Conservation (phyloP, 2,888 invertebrate species). For the Anagyrus pseudococci region DNA sequence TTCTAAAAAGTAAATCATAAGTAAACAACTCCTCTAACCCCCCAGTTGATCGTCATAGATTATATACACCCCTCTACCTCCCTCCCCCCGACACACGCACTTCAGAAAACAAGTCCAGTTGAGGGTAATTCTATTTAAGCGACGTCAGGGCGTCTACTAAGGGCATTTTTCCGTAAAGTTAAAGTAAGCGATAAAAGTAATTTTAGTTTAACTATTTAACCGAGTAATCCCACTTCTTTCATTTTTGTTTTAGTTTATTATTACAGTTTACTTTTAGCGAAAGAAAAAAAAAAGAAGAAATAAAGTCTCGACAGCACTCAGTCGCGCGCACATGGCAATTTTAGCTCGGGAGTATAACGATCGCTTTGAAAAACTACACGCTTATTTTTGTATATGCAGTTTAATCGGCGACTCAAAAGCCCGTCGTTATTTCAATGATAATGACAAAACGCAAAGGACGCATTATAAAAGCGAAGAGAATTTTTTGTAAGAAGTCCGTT, state of each 20-base stretch:
- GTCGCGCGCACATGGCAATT: too few species aligned
- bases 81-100: slow-evolving; percentile 27
- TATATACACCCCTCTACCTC: slow-evolving; percentile 26
- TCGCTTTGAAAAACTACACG: slow-evolving; percentile 8
- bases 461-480: slow-evolving; percentile 37
- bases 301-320: too few species aligned
- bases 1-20: slow-evolving; percentile 23
- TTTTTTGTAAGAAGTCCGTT: slow-evolving; percentile 24
- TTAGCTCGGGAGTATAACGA: too few species aligned
- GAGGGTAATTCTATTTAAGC: slow-evolving; percentile 24
- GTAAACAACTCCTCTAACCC: slow-evolving; percentile 6
- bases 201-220: slow-evolving; percentile 30
- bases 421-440: slow-evolving; percentile 1
- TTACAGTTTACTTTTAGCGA: slow-evolving; percentile 18
- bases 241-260: slow-evolving; percentile 13
- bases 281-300: too few species aligned
- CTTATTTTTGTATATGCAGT: slow-evolving; percentile 29
- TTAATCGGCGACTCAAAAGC: slow-evolving; percentile 12
- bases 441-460: slow-evolving; percentile 7
- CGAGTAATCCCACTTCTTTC: slow-evolving; percentile 17
- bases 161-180: slow-evolving; percentile 39
- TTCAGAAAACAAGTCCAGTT: slow-evolving; percentile 31
- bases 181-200: slow-evolving; percentile 29
- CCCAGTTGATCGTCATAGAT: slow-evolving; percentile 24
- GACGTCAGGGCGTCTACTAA: slow-evolving; percentile 30